Conservation (phyloP, 2,797 vertebrate species). For the Pantherophis vulpinus region DNA sequence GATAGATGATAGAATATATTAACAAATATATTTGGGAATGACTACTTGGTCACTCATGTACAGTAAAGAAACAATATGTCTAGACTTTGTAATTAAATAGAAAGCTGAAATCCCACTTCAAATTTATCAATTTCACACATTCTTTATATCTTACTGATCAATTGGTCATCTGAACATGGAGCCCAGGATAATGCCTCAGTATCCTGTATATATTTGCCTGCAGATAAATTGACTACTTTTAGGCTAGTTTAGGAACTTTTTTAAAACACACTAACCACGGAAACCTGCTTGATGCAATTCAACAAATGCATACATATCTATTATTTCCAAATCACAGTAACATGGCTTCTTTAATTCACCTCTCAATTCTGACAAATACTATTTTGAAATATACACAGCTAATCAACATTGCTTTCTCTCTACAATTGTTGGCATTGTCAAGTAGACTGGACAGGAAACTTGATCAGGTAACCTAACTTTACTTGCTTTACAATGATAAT, state of each 20-base stretch:
- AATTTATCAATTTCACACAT: neutral
- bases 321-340: neutral
- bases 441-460: neutral
- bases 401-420: neutral
- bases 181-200: neutral
- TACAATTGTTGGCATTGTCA: neutral
- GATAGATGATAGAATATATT: neutral
- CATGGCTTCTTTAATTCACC: neutral
- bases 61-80: neutral
- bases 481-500: neutral
- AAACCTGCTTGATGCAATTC: neutral
- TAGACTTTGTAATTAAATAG: neutral
- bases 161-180: neutral
- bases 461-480: neutral
- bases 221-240: neutral
- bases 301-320: neutral
- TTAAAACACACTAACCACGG: neutral
- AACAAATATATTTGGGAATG: conserved; percentile 16
- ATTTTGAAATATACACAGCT: neutral
- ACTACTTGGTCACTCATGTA: neutral
- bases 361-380: neutral
- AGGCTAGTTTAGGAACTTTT: neutral
- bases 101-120: neutral
- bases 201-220: neutral
- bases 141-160: neutral